These are phyloP conservation scores for Pecten maximus DNA, from an alignment of 2,888 invertebrate species.

Conservation along the genomic window DNA sequence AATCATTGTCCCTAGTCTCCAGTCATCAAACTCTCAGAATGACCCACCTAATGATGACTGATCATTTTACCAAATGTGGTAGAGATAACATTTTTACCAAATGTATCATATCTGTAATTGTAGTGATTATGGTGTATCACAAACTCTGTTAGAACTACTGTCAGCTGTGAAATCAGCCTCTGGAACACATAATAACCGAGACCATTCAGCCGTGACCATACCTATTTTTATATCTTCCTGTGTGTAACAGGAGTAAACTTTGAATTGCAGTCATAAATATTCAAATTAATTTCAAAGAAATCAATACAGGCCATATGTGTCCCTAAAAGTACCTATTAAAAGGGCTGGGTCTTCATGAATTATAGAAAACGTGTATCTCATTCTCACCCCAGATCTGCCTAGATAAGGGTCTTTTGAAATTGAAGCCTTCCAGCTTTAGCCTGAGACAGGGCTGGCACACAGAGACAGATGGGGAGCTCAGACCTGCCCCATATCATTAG, in stretches of 20 bases:
- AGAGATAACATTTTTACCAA: neutral
- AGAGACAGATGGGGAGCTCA: slow-evolving; percentile 20
- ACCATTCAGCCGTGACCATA: slow-evolving; percentile 10
- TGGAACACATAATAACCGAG: neutral
- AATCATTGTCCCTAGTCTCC: neutral
- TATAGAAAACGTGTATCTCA: slow-evolving; percentile 32
- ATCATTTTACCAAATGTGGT: neutral
- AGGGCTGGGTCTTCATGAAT: slow-evolving; percentile 34
- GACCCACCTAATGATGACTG: neutral
- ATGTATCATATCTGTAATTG: slow-evolving; percentile 4
- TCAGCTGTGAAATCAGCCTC: neutral
- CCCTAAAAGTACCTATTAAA: slow-evolving; percentile 25
- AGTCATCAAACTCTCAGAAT: slow-evolving; percentile 7
- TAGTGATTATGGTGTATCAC: neutral
- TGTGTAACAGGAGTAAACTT: neutral
- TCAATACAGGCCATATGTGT: slow-evolving; percentile 19
- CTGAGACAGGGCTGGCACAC: neutral
- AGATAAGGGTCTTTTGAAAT: slow-evolving; percentile 35
- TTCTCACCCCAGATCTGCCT: slow-evolving; percentile 21
- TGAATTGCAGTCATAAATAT: slow-evolving; percentile 20
- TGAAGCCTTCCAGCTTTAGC: slow-evolving; percentile 1
- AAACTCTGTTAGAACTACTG: neutral
- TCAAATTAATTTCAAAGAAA: slow-evolving; percentile 25
- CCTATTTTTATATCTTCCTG: slow-evolving; percentile 12
- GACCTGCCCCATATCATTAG: slow-evolving; percentile 29